Base-by-base conservation (phyloP, 2,888 invertebrate species). In the Helicoverpa assulta region DNA sequence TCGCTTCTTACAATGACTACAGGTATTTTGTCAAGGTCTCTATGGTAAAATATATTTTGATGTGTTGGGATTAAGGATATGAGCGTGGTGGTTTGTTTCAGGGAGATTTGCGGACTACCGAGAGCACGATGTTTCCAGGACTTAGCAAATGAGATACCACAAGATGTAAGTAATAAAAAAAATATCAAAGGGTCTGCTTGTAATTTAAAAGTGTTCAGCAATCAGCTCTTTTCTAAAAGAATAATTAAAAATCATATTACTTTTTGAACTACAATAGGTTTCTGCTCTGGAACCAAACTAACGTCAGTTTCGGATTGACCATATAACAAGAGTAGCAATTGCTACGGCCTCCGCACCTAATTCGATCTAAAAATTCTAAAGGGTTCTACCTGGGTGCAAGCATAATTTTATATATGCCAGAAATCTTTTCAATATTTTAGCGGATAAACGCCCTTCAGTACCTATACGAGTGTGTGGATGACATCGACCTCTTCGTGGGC, bases 401-500 rank as follows among this genome's bases (percentile, higher is more conserved):
- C 14, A 2, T n/a, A 40, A 40, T 5, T 40, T 40, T 12, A 14
- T 1, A 40, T 4, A 29, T 40, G 3, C 8, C 5, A 7, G 10
- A 0, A 10, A 40, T 14, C 16, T 50, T 40, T 40, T 2, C 16
- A 4, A 8, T 6, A 18, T 74, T 72, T 12, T 85, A 97, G 97
- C 96, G 97, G 73, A 96, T 98, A 65, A 95, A 96, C 76, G 97
- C 96, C 67, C 91, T 98, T 16, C 93, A 97, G 8, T 89, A 94
- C 7, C 89, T 98, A 0, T 98, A 98, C 91, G 97, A 97, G 79
- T 96, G 96, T 72, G 97, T 98, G 0, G 98, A 98, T 71, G 99
- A 99, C 91, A 97, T 99, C 10, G 99, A 99, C 85, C 89, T 99
- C 57, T 98, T 98, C 63, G 98, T 98, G 7, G 99, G 98, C 1